Conservation (phyloP, 23 tunicate genomes). For the Styela plicata region DNA sequence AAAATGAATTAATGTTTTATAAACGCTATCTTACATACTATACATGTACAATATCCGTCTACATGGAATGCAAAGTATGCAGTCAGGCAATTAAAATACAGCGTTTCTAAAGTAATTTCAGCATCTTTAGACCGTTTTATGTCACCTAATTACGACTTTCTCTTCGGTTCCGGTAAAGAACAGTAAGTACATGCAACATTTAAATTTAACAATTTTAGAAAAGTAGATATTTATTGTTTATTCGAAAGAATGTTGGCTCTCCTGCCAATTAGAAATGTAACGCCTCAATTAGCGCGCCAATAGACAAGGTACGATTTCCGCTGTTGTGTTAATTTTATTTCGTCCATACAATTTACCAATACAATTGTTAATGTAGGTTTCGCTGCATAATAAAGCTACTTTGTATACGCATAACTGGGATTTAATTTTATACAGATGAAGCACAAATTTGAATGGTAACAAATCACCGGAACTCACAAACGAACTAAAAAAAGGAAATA, state of each 20-base stretch:
- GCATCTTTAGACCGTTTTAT: not conserved
- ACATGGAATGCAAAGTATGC: not conserved
- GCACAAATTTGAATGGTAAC: no score
- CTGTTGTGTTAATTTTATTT: no score
- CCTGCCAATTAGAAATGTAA: not conserved
- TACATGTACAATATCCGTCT: not conserved
- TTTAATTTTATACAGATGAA: no score
- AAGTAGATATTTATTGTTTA: not conserved
- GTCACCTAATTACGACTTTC: not conserved
- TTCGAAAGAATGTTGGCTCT: not conserved
- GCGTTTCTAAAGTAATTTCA: not conserved
- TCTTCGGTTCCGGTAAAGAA: not conserved
- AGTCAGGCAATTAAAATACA: not conserved
- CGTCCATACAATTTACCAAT: no score
- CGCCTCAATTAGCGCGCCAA: no score
- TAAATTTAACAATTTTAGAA: not conserved
- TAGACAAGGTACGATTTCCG: no score
- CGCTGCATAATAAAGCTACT: no score
- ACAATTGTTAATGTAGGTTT: no score
- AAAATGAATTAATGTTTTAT: not conserved
- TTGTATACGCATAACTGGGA: no score
- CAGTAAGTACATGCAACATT: not conserved
- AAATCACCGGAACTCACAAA: no score
- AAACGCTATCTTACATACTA: not conserved
- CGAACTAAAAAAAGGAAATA: no score